These are phyloP conservation scores for Perithous albicinctus DNA, from an alignment of 2,888 invertebrate genomes.

Conservation along the genomic window DNA sequence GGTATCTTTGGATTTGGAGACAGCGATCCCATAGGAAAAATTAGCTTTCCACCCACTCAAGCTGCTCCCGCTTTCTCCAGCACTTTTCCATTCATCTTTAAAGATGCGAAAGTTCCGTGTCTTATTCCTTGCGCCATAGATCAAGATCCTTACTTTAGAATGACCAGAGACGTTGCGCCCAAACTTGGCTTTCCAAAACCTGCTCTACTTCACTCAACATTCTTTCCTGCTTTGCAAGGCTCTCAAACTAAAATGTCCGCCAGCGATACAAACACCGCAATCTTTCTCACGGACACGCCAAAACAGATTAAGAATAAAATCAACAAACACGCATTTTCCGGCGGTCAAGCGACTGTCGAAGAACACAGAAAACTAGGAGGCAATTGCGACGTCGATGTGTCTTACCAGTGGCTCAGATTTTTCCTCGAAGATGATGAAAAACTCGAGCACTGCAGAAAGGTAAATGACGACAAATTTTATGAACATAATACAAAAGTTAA, in stretches of 20 bases:
- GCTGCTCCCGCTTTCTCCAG: slow-evolving; percentile 97
- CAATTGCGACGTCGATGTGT: slow-evolving; percentile 98
- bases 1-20: slow-evolving; percentile 99
- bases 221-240: slow-evolving; percentile 98
- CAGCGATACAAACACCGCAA: slow-evolving; percentile 96
- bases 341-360: slow-evolving; percentile 96
- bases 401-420: slow-evolving; percentile 97
- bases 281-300: slow-evolving; percentile 97
- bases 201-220: slow-evolving; percentile 93
- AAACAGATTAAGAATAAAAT: slow-evolving; percentile 99
- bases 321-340: slow-evolving; percentile 99
- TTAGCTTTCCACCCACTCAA: slow-evolving; percentile 97
- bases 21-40: slow-evolving; percentile 98
- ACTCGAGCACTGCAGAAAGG: slow-evolving; percentile 90
- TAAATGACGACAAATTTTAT: slow-evolving; percentile 74
- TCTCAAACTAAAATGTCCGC: slow-evolving; percentile 99
- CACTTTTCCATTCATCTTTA: slow-evolving; percentile 96
- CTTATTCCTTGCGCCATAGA: slow-evolving; percentile 99
- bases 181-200: slow-evolving; percentile 95
- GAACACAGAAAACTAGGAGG: slow-evolving; percentile 96
- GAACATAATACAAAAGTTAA: background rate
- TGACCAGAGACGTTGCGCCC: slow-evolving; percentile 99
- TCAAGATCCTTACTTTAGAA: slow-evolving; percentile 99
- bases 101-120: slow-evolving; percentile 90
- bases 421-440: slow-evolving; percentile 97